These are phyloP conservation scores for Lutjanus campechanus DNA, from an alignment of 2,797 vertebrate genomes.

Conservation along the genomic window DNA sequence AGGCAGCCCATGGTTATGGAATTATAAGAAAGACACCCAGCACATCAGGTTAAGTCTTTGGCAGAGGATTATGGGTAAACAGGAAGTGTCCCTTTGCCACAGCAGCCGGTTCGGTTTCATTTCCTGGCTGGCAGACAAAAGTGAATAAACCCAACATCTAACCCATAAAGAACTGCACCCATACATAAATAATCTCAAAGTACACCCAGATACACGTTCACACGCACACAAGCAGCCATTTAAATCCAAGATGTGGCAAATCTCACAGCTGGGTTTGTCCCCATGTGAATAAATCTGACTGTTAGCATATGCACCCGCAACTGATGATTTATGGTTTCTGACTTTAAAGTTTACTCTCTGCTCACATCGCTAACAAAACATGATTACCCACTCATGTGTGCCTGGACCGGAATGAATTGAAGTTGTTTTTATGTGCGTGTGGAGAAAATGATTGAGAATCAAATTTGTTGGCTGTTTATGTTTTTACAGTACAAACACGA, in stretches of 20 bases:
- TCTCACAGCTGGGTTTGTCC: conserved; percentile 20
- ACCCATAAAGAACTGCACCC: conserved; percentile 18
- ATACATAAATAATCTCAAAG: conserved; percentile 39
- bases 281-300: conserved; percentile 28
- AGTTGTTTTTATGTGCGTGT: conserved; percentile 24
- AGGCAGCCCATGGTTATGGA: conserved; percentile 56
- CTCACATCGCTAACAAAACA: conserved; percentile 36
- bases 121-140: conserved; percentile 45
- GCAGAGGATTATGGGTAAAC: conserved; percentile 66
- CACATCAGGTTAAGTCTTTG: conserved; percentile 64
- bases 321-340: conserved; percentile 28
- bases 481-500: conserved; percentile 6
- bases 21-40: conserved; percentile 51
- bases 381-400: conserved; percentile 39
- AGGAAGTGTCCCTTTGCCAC: conserved; percentile 59
- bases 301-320: conserved; percentile 25
- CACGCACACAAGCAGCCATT: conserved; percentile 11
- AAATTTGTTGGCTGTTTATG: conserved; percentile 31
- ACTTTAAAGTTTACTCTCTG: conserved; percentile 27
- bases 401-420: conserved; percentile 15
- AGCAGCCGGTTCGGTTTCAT: conserved; percentile 38
- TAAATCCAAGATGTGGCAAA: conserved; percentile 41
- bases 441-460: conserved; percentile 42
- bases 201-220: conserved; percentile 8
- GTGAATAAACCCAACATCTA: conserved; percentile 27